Conservation (phyloP, 2,113 vertebrate genomes). For the Oreocharis arfaki region DNA sequence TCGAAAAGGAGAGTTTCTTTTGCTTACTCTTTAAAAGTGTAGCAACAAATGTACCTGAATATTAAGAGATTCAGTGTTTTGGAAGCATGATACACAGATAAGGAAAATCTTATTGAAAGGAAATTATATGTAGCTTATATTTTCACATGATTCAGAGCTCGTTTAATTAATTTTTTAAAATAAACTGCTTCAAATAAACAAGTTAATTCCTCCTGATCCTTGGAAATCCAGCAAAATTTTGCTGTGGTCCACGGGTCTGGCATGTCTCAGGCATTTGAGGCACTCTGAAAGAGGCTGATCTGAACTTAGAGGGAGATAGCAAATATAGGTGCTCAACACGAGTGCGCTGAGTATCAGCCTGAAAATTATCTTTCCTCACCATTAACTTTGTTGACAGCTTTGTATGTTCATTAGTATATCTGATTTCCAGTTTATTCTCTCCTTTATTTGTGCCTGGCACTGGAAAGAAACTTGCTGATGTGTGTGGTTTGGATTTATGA, state of each 20-base stretch:
- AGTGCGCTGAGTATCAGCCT: slow-evolving; percentile 12
- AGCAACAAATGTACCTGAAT: not conserved
- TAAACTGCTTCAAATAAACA: not conserved
- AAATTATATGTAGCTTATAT: not conserved
- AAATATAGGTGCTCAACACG: not conserved
- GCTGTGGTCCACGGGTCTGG: not conserved
- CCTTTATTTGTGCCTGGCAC: not conserved
- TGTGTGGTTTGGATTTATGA: not conserved
- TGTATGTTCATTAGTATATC: not conserved
- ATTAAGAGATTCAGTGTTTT: not conserved
- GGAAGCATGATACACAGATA: not conserved
- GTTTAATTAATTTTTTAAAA: not conserved
- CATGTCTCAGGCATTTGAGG: slow-evolving; percentile 1
- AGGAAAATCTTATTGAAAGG: not conserved
- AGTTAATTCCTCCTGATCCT: slow-evolving; percentile 25
- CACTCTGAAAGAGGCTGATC: slow-evolving; percentile 7
- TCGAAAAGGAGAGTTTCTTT: not conserved
- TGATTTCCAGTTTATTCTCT: not conserved
- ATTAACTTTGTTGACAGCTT: not conserved
- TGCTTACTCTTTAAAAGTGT: not conserved
- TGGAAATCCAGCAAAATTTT: not conserved
- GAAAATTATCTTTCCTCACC: slow-evolving; percentile 12
- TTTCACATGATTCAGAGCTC: not conserved
- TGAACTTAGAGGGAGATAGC: slow-evolving; percentile 11
- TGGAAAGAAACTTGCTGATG: not conserved